Conservation (phyloP, 2,797 vertebrate genomes). For the Huso huso region DNA sequence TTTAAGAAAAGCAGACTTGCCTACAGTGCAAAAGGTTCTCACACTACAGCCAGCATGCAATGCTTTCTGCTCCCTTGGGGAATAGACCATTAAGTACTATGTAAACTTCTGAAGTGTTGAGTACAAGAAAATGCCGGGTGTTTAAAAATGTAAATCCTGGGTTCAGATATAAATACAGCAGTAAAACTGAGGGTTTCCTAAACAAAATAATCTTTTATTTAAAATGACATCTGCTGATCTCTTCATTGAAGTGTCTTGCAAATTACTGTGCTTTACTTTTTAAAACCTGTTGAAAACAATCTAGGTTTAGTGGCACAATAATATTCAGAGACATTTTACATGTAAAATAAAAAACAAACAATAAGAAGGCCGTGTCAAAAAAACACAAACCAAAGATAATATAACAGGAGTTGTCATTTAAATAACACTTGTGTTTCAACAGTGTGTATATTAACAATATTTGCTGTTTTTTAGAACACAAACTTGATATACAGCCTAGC, state of each 20-base stretch:
- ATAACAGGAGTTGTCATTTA: no score
- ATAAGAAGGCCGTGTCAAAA: no score
- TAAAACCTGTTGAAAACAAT: not conserved
- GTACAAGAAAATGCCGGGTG: conserved; percentile 44
- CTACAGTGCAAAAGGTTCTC: conserved; percentile 33
- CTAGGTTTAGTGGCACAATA: no score
- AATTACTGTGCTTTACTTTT: not conserved
- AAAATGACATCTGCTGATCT: conserved; percentile 44
- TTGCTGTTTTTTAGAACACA: conserved; percentile 12
- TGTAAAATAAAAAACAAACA: no score
- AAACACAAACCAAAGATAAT: no score
- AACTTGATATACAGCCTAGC: conserved; percentile 40
- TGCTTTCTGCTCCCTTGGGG: conserved; percentile 34
- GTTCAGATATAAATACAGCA: conserved; percentile 53
- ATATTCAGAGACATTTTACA: no score
- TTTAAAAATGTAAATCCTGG: conserved; percentile 49
- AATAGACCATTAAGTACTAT: conserved; percentile 39
- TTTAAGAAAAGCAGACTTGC: conserved; percentile 41
- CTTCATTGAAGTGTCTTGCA: not conserved
- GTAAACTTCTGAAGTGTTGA: conserved; percentile 55
- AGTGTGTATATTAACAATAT: no score
- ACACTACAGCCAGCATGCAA: conserved; percentile 28
- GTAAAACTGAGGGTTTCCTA: conserved; percentile 43
- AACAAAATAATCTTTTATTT: conserved; percentile 39
- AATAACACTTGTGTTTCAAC: no score